phyloP scores from a whole-genome alignment of 2,888 invertebrate genomes.

The Leptarthrus brevirostris region DNA sequence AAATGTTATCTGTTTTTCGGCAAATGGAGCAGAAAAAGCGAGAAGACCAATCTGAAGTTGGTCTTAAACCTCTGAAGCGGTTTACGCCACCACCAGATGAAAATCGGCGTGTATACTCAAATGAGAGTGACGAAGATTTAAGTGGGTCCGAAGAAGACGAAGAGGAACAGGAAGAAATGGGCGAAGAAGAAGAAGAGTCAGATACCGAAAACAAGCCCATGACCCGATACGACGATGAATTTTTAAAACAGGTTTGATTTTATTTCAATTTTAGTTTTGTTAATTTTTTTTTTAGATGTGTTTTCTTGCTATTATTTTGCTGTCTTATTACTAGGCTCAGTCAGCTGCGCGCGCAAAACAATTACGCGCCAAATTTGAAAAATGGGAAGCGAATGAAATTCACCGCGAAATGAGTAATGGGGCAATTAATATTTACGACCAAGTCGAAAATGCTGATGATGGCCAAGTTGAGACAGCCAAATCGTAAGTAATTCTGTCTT shows the following conservation, averaged over 20 bases:
- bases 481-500: constrained; percentile 68
- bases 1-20: constrained; percentile 89
- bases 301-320: background rate
- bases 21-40: constrained; percentile 83
- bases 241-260: constrained; percentile 71
- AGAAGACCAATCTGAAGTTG: constrained; percentile 65
- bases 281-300: background rate
- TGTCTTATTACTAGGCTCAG: constrained; percentile 69
- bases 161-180: constrained; percentile 68
- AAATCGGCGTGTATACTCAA: constrained; percentile 62
- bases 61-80: constrained; percentile 85
- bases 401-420: constrained; percentile 69
- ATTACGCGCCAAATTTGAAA: constrained; percentile 87
- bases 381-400: constrained; percentile 81
- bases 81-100: constrained; percentile 90
- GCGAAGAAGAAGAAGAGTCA: constrained; percentile 65
- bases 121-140: constrained; percentile 63
- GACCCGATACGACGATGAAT: constrained; percentile 72
- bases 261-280: constrained; percentile 6
- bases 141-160: constrained; percentile 66
- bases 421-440: constrained; percentile 66
- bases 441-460: constrained; percentile 73
- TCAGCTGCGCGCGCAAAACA: constrained; percentile 85
- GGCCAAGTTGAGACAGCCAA: constrained; percentile 88
- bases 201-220: constrained; percentile 57